Evolutionary conservation across 2,888 invertebrate species (phyloP).

Genomic region (Caenorhabditis angaria): DNA sequence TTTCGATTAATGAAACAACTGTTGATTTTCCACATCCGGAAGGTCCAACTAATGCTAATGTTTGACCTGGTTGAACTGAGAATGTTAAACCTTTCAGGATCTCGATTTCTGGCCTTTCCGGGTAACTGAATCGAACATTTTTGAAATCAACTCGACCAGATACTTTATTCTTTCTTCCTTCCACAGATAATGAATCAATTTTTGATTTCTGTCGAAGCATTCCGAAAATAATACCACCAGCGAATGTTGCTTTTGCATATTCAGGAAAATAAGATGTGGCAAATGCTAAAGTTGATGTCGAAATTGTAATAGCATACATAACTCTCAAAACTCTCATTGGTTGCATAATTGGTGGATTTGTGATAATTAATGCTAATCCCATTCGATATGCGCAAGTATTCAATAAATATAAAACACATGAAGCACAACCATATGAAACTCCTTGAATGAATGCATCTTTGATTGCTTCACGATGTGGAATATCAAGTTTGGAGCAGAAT

Average conservation of each 20-base stretch:
- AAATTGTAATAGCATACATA: constrained; percentile 58
- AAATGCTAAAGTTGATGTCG: constrained; percentile 73
- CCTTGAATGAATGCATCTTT: constrained; percentile 60
- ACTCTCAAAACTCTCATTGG: constrained; percentile 46
- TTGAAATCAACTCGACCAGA: constrained; percentile 59
- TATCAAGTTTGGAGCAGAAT: constrained; percentile 57
- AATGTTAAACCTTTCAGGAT: constrained; percentile 50
- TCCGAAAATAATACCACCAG: constrained; percentile 73
- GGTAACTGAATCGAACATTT: constrained; percentile 72
- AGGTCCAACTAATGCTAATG: constrained; percentile 68
- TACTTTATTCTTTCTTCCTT: constrained; percentile 53
- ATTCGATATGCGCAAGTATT: constrained; percentile 72
- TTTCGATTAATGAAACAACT: constrained; percentile 77
- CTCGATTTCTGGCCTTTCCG: constrained; percentile 69
- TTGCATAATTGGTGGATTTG: constrained; percentile 25
- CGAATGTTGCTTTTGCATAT: constrained; percentile 73
- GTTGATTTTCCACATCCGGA: constrained; percentile 74
- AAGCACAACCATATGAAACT: constrained; percentile 64
- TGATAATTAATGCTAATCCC: constrained; percentile 72
- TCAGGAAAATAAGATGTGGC: constrained; percentile 71
- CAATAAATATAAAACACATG: constrained; percentile 71
- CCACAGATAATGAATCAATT: constrained; percentile 72
- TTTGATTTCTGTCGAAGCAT: constrained; percentile 71
- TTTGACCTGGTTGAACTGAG: constrained; percentile 44
- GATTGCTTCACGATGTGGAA: constrained; percentile 54